Percentiles rank a stretch among this genome's conserved stretches.
phyloP scores from a whole-genome alignment of 2,888 invertebrate species.

The Apotomis betuletana region DNA sequence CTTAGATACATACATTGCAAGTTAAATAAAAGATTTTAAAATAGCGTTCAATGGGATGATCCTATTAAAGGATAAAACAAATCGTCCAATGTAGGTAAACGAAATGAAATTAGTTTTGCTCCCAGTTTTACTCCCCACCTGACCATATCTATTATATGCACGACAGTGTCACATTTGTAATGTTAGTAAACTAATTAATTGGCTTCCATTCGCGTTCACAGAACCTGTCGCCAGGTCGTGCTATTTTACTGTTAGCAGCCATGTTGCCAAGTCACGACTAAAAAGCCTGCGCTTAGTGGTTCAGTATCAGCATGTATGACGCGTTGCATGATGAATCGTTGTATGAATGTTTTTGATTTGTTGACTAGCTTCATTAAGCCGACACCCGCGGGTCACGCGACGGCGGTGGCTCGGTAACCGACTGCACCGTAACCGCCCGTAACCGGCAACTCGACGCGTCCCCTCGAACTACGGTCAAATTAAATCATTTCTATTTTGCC shows the following conservation, averaged over 20 bases:
- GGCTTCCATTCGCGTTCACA: slow-evolving; percentile 28
- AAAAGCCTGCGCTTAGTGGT: slow-evolving; percentile 26
- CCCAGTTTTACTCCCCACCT: not conserved
- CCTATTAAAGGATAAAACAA: no score
- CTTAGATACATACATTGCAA: no score
- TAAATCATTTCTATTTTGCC: slow-evolving; percentile 78
- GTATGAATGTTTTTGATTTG: slow-evolving; percentile 57
- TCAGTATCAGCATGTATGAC: slow-evolving; percentile 35
- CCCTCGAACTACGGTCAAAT: slow-evolving; percentile 62
- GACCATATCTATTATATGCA: not conserved
- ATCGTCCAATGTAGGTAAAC: no score
- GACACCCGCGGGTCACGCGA: slow-evolving; percentile 58
- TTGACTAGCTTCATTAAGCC: slow-evolving; percentile 73
- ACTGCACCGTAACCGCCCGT: slow-evolving; percentile 38
- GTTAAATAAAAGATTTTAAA: no score
- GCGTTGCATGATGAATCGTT: slow-evolving; percentile 34
- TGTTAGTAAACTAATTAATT: slow-evolving; percentile 12
- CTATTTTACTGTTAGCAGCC: slow-evolving; percentile 34
- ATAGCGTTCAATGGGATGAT: no score
- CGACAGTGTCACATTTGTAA: not conserved
- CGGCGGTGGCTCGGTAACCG: slow-evolving; percentile 45
- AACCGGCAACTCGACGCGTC: slow-evolving; percentile 33
- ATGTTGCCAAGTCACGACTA: slow-evolving; percentile 42
- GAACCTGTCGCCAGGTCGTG: slow-evolving; percentile 32
- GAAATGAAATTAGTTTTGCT: not conserved